These are phyloP conservation scores for Eptatretus atami DNA, from an alignment of 2,797 vertebrate species.

Conservation along the genomic window DNA sequence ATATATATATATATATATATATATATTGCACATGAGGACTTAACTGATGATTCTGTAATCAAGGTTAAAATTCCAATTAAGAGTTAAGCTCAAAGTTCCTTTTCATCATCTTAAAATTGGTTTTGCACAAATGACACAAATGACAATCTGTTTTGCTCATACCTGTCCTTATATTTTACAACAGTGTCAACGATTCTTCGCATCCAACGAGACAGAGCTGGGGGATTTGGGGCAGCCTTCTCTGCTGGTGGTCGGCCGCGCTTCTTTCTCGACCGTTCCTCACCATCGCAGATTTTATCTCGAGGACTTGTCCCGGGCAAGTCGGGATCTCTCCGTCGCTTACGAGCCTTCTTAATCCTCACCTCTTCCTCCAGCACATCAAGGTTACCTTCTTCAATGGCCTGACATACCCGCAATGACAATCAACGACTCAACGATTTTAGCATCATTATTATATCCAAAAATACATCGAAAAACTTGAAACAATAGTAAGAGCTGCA, in stretches of 20 bases:
- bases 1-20: too few relatives aligned
- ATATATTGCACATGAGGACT: too few relatives aligned
- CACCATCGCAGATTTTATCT: slow-evolving; percentile 31
- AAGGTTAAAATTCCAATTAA: too few relatives aligned
- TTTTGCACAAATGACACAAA: neutral
- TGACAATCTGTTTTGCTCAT: rapidly evolving
- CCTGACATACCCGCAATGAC: slow-evolving; percentile 17
- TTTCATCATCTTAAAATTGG: too few relatives aligned
- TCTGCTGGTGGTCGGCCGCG: slow-evolving; percentile 71
- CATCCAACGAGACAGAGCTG: slow-evolving; percentile 85
- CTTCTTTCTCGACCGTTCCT: slow-evolving; percentile 61
- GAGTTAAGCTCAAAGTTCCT: too few relatives aligned
- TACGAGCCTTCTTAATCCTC: slow-evolving; percentile 53
- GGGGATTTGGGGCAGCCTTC: slow-evolving; percentile 66
- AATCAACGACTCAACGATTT: neutral
- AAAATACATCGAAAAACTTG: slow-evolving; percentile 1
- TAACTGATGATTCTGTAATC: too few relatives aligned
- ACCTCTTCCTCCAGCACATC: slow-evolving; percentile 97
- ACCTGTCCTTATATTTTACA: slow-evolving; percentile 90
- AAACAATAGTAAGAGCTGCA: neutral
- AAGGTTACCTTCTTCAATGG: slow-evolving; percentile 83
- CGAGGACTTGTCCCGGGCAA: slow-evolving; percentile 20
- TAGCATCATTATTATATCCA: neutral
- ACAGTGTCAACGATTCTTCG: slow-evolving; percentile 74
- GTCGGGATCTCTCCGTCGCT: slow-evolving; percentile 54